Conservation (phyloP, 2,797 vertebrate species). For the Malurus splendens region DNA sequence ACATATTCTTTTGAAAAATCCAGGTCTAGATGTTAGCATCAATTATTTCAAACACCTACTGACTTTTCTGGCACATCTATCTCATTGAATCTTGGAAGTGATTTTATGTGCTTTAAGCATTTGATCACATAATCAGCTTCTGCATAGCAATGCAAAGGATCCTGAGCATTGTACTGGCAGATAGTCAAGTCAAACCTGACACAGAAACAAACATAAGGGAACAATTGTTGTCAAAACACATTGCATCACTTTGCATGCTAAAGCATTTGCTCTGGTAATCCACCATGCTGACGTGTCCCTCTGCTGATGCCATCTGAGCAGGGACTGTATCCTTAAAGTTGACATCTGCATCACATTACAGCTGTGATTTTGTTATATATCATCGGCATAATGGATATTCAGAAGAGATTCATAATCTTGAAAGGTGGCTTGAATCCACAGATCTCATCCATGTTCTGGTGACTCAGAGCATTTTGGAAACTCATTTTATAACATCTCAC, state of each 20-base stretch:
- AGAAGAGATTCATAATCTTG: constrained; percentile 38
- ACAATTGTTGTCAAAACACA: constrained; percentile 50
- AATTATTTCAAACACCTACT: constrained; percentile 43
- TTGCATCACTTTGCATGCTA: constrained; percentile 47
- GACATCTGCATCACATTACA: constrained; percentile 27
- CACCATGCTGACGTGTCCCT: constrained; percentile 48
- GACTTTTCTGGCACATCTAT: constrained; percentile 41
- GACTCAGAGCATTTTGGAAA: constrained; percentile 38
- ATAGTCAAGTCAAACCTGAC: constrained; percentile 16
- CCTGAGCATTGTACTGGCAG: constrained; percentile 16
- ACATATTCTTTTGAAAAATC: constrained; percentile 42
- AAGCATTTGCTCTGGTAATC: constrained; percentile 50
- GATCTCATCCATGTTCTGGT: constrained; percentile 36
- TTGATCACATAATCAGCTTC: constrained; percentile 44
- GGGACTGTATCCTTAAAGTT: background rate
- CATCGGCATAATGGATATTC: constrained; percentile 38
- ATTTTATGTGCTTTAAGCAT: constrained; percentile 41
- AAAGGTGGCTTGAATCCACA: constrained; percentile 46
- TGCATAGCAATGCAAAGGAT: background rate
- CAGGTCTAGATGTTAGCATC: background rate
- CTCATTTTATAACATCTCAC: constrained; percentile 22
- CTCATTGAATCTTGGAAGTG: background rate
- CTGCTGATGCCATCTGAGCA: constrained; percentile 34
- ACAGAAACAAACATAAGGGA: constrained; percentile 40
- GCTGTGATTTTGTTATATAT: constrained; percentile 39